These are phyloP conservation scores for Sterna hirundo DNA, from an alignment of 2,113 vertebrate species.

Conservation along the genomic window DNA sequence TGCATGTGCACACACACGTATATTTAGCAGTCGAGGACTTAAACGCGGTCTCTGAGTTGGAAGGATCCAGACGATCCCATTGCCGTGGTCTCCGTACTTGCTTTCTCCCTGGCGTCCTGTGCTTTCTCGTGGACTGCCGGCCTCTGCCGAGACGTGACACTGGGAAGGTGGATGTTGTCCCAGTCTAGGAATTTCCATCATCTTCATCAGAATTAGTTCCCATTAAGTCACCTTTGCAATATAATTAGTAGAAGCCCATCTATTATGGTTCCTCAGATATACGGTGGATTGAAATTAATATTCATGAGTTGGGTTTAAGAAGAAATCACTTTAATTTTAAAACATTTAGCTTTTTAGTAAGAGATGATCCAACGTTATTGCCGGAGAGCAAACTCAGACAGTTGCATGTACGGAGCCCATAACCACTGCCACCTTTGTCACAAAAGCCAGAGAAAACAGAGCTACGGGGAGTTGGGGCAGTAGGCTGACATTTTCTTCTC, in stretches of 20 bases:
- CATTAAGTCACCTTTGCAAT: background rate
- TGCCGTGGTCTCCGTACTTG: background rate
- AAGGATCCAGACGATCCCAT: background rate
- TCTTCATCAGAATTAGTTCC: background rate
- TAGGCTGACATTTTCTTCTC: background rate
- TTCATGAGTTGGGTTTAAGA: background rate
- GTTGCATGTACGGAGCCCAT: background rate
- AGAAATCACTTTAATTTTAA: background rate
- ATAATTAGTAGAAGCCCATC: background rate
- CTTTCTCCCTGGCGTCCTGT: background rate
- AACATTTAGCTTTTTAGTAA: background rate
- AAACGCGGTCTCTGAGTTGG: background rate
- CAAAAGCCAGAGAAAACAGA: conserved; percentile 9
- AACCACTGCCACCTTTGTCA: background rate
- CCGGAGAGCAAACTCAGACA: background rate
- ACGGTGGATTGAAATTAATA: background rate
- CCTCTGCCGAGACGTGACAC: background rate
- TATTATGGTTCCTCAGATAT: background rate
- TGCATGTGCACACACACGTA: background rate
- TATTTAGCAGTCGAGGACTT: background rate
- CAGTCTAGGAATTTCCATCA: background rate
- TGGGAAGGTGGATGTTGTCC: background rate
- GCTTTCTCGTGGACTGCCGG: background rate
- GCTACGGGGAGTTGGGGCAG: background rate
- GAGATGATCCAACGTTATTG: background rate